Evolutionary conservation across 2,888 invertebrate genomes (phyloP).

Genomic region (Epirrhoe tristata): DNA sequence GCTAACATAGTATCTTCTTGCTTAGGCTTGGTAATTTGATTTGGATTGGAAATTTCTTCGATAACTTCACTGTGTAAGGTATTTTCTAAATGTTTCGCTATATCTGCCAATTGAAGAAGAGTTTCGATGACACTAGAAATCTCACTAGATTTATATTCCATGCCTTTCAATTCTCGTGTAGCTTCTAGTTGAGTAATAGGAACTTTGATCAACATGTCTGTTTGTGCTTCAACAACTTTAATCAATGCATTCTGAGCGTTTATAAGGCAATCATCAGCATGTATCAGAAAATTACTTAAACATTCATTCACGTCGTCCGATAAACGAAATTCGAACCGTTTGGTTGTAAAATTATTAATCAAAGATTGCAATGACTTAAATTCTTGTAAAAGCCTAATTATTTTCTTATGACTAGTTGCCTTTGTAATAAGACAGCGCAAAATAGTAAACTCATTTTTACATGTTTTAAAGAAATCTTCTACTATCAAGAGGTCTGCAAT

Average conservation of each 20-base stretch:
- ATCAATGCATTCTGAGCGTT: conserved; percentile 58
- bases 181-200: conserved; percentile 58
- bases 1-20: conserved; percentile 47
- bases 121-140: conserved; percentile 49
- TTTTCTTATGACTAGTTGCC: conserved; percentile 63
- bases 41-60: conserved; percentile 54
- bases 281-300: conserved; percentile 57
- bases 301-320: conserved; percentile 57
- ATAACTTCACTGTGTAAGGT: conserved; percentile 49
- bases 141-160: conserved; percentile 41
- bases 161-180: conserved; percentile 42
- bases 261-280: conserved; percentile 61
- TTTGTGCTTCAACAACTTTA: conserved; percentile 62
- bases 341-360: conserved; percentile 61
- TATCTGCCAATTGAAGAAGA: conserved; percentile 47
- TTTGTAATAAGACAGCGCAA: conserved; percentile 64
- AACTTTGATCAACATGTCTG: conserved; percentile 56
- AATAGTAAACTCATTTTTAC: conserved; percentile 68
- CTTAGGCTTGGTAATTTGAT: conserved; percentile 10
- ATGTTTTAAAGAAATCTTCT: conserved; percentile 68
- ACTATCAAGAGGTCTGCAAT: conserved; percentile 62
- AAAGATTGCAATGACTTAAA: conserved; percentile 59
- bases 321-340: conserved; percentile 51
- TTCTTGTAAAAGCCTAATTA: conserved; percentile 72
- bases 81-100: conserved; percentile 51